A percentile compares a stretch with the other conserved stretches of the same genome.
phyloP scores from a whole-genome alignment of 1,140 invertebrate genomes.

The Anthonomus grandis region DNA sequence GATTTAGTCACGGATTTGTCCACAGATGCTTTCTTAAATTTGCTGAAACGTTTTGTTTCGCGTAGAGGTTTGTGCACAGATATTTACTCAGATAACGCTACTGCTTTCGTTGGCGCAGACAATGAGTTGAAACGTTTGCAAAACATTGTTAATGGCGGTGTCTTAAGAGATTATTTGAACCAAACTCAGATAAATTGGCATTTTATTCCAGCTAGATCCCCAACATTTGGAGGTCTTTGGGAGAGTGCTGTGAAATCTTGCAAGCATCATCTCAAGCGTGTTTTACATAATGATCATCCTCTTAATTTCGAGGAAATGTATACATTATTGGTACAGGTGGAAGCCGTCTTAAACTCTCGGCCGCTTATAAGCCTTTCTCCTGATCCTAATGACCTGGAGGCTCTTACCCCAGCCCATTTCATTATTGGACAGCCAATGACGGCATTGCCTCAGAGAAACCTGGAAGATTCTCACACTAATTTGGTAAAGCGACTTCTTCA shows the following conservation, averaged over 20 bases:
- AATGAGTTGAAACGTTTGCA: conserved; percentile 9
- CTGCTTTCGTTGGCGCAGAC: conserved; percentile 18
- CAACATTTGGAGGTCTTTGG: conserved; percentile 31
- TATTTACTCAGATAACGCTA: conserved; percentile 26
- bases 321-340: conserved; percentile 2
- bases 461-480: too few species aligned
- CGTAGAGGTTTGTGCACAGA: not conserved
- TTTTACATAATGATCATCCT: not conserved
- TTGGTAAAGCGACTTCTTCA: too few species aligned
- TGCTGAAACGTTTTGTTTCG: conserved; percentile 6
- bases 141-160: not conserved
- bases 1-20: not conserved
- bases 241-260: conserved; percentile 1
- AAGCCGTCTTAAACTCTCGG: too few species aligned
- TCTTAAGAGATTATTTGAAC: not conserved
- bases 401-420: too few species aligned
- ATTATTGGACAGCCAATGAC: too few species aligned
- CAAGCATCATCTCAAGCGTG: conserved; percentile 26
- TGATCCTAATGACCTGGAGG: too few species aligned
- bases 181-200: conserved; percentile 26
- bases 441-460: too few species aligned
- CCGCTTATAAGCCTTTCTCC: too few species aligned
- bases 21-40: not conserved
- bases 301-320: conserved; percentile 5
- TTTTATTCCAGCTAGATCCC: conserved; percentile 29